These are phyloP conservation scores for Antigone vipio DNA, from an alignment of 2,113 vertebrate genomes.

Conservation along the genomic window DNA sequence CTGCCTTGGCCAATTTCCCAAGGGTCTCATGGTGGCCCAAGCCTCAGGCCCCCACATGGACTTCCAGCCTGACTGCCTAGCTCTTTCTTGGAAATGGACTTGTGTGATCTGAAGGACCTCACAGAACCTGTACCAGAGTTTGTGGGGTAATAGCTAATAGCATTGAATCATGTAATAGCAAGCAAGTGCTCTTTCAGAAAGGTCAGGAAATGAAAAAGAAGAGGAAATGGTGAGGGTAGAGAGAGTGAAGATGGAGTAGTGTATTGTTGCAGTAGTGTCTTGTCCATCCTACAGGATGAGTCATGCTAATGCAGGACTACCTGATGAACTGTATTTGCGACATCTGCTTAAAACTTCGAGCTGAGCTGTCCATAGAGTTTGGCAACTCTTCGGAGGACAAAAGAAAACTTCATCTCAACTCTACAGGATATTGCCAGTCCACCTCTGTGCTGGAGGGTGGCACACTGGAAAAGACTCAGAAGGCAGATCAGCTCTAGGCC, in stretches of 20 bases:
- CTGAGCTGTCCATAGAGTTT: neutral
- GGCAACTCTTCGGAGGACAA: neutral
- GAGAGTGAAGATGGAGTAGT: neutral
- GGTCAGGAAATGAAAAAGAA: neutral
- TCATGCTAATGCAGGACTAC: neutral
- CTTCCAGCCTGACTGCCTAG: neutral
- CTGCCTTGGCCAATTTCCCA: neutral
- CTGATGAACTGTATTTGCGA: neutral
- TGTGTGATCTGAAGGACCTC: neutral
- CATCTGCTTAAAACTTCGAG: neutral
- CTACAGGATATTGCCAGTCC: neutral
- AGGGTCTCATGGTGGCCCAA: neutral
- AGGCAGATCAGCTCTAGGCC: neutral
- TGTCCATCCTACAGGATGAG: neutral
- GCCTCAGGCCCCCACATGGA: neutral
- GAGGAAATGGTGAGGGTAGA: neutral
- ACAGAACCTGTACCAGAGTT: neutral
- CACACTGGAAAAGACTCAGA: neutral
- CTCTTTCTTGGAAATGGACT: neutral
- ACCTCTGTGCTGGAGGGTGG: neutral
- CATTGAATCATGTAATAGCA: neutral
- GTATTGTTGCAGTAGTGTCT: neutral
- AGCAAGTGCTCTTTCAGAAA: neutral
- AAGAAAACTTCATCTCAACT: neutral
- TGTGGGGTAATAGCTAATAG: neutral